Base-by-base conservation (phyloP, 2,888 invertebrate species). In the Athalia circularis region DNA sequence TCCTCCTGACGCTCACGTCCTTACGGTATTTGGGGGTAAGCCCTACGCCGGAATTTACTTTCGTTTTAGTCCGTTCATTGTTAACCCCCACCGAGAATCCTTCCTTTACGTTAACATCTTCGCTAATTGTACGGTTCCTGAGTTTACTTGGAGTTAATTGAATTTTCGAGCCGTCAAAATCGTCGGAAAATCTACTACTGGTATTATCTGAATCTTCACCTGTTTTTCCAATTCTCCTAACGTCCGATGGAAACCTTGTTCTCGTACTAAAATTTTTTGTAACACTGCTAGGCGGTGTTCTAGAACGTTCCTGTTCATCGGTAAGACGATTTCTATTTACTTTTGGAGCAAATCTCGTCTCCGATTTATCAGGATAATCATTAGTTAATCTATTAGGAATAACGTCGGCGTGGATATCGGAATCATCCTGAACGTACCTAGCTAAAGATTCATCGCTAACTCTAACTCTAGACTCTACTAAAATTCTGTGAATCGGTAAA, bases 391-490 rank as follows among this genome's bases (percentile, higher is more conserved):
- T 64, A n/a, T 82, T 82, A 5, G 81, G 81, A 29, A 81, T 81
- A n/a, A 79, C 64, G 76, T 79, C 79, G 29, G 54, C 15, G 15
- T 64, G 72, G n/a, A 65, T n/a, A 4, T 81, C 65, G 47, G 74
- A 81, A 47, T 88, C 86, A 78, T 81, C 84, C 78, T 76, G 81
- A 59, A 75, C 77, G 59, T 85, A 84, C 64, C 84, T 83, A 11
- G 70, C n/a, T 11, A 88, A 80, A 1, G 88, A 89, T 78, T 89
- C 88, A 47, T 87, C 86, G 82, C 88, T 89, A 0, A 88, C 86
- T 47, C 88, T 82, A 0, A 87, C 80, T 62, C 87, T 84, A 5
- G 89, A 88, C 47, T 89, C 89, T 72, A 88, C 87, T 61, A 87
- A 82, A 43, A 88, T 83, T 54, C 85, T 84, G 74, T 87, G 87